phyloP scores from a whole-genome alignment of 92 coral and sea anemone species.

The Montipora capitata region DNA sequence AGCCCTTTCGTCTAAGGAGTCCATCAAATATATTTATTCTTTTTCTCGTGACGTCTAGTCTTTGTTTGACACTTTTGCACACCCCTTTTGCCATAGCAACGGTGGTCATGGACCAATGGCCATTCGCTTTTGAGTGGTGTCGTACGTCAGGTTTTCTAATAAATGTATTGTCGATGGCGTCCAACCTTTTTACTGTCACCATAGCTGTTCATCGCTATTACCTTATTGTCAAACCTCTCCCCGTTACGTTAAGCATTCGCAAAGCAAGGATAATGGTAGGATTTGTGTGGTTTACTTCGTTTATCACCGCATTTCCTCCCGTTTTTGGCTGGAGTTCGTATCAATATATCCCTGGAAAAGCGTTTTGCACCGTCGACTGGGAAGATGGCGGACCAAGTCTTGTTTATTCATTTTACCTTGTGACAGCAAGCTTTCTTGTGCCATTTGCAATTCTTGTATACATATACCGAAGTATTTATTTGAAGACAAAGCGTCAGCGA shows the following conservation, averaged over 20 bases:
- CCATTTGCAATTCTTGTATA: slow-evolving; percentile 80
- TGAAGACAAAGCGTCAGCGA: slow-evolving; percentile 77
- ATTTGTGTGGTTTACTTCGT: slow-evolving; percentile 89
- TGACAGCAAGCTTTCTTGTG: slow-evolving; percentile 59
- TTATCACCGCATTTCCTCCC: slow-evolving; percentile 82
- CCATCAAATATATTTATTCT: slow-evolving; percentile 79
- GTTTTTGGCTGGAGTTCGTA: slow-evolving; percentile 92
- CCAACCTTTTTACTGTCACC: slow-evolving; percentile 83
- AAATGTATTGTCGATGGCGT: slow-evolving; percentile 77
- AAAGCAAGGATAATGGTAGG: slow-evolving; percentile 83
- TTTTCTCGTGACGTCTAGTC: slow-evolving; percentile 77
- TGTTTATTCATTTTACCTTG: slow-evolving; percentile 75
- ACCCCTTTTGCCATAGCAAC: slow-evolving; percentile 85
- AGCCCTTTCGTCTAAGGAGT: slow-evolving; percentile 71
- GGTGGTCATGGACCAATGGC: slow-evolving; percentile 87
- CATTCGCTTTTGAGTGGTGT: slow-evolving; percentile 84
- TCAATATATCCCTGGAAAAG: slow-evolving; percentile 84
- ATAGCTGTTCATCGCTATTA: slow-evolving; percentile 93
- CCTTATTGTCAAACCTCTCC: slow-evolving; percentile 90
- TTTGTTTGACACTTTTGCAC: slow-evolving; percentile 65
- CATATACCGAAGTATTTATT: slow-evolving; percentile 89
- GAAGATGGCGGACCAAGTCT: slow-evolving; percentile 83
- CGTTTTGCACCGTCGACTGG: slow-evolving; percentile 90
- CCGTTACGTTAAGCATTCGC: slow-evolving; percentile 76
- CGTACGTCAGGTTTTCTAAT: slow-evolving; percentile 80